Percentiles rank a stretch among this genome's conserved stretches.
Conservation (phyloP, 2,113 vertebrate species). For the Typhlomys cinereus region DNA sequence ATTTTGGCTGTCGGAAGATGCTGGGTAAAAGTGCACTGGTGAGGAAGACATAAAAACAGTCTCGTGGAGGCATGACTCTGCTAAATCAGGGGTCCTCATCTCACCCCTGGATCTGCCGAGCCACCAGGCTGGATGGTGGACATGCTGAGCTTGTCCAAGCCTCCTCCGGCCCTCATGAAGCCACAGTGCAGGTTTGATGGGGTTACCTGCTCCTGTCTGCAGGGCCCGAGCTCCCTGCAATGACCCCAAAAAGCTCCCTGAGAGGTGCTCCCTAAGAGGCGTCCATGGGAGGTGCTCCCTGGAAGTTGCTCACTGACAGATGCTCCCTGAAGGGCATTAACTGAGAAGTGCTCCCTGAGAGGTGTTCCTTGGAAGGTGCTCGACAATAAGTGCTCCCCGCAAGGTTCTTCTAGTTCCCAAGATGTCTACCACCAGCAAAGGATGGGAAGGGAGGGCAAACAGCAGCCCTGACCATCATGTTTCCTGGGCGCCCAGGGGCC, state of each 20-base stretch:
- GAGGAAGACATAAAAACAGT: slow-evolving; percentile 62
- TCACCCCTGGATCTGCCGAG: not conserved
- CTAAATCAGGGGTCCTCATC: slow-evolving; percentile 48
- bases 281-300: no score
- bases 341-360: no score
- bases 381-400: not conserved
- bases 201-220: rapidly evolving
- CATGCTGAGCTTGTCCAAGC: rapidly evolving
- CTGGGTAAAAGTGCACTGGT: slow-evolving; percentile 47
- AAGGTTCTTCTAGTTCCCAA: no score
- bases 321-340: rapidly evolving
- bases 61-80: not conserved
- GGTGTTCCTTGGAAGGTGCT: no score
- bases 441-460: not conserved
- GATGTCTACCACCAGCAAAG: no score
- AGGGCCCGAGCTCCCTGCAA: not conserved
- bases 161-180: rapidly evolving
- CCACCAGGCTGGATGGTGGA: not conserved
- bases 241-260: not conserved
- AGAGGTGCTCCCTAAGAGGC: no score
- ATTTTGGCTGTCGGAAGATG: not conserved
- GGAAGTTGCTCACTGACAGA: no score
- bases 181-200: no score
- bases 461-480: no score
- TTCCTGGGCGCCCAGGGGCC: not conserved